These are phyloP conservation scores for Drosophila helvetica DNA, from an alignment of 2,888 invertebrate species.

Conservation along the genomic window DNA sequence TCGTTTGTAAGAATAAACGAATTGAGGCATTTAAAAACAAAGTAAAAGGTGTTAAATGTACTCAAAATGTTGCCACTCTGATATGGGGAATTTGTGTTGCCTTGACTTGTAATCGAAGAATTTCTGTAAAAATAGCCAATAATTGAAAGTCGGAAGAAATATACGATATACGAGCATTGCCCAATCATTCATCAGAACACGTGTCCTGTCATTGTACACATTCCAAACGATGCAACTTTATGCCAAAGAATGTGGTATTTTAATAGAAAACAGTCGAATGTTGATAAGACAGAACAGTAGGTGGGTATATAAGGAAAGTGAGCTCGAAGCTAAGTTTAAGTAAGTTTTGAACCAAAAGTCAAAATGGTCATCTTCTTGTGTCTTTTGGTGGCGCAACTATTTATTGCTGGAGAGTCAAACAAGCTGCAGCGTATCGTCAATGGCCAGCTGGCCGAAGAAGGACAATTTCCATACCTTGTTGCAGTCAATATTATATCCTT, in stretches of 20 bases:
- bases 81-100: too few relatives aligned
- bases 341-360: not conserved
- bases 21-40: too few relatives aligned
- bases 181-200: not conserved
- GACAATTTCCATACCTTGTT: slow-evolving; percentile 10
- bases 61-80: too few relatives aligned
- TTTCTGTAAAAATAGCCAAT: not conserved
- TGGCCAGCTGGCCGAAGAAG: not conserved
- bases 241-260: not conserved
- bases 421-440: not conserved
- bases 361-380: not conserved
- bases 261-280: not conserved
- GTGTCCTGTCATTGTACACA: not conserved
- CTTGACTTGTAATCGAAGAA: too few relatives aligned
- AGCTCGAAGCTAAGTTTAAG: not conserved
- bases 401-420: too few relatives aligned
- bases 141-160: not conserved
- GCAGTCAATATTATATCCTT: not conserved
- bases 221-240: not conserved
- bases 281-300: not conserved
- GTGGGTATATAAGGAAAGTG: not conserved
- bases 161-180: too few relatives aligned
- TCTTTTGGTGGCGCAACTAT: too few relatives aligned
- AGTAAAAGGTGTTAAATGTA: too few relatives aligned
- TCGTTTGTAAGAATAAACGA: too few relatives aligned